Evolutionary conservation across 2,113 vertebrate genomes (phyloP), one percentile per base, ranked within the genome.

Genomic region (Melierax canorus): DNA sequence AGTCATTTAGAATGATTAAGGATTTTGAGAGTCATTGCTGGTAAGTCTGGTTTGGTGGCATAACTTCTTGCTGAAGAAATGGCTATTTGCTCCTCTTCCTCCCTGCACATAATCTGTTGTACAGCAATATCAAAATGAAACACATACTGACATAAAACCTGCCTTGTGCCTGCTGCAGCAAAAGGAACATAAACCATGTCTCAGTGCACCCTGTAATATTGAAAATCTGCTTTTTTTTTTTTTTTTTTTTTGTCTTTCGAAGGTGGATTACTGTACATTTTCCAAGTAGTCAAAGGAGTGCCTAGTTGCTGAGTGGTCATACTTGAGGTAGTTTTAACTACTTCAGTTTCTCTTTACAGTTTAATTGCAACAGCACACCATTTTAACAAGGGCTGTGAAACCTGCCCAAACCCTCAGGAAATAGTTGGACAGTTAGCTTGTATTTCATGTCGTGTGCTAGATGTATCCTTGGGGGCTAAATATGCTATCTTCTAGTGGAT

Each of bases 371-470:
- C 39, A 51, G 64, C 30, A 5, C 0, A 1, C 10, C 46, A 9
- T 88, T 86, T 86, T 51, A 88, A 64, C 7, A 6, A 77, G 68
- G 59, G 45, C 63, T 73, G 34, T 68, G 66, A 68, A 83, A 59
- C 43, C 67, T 88, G 39, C 58, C 36, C 53, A 39, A 0, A 45
- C 34, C 36, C 41, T 90, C 19, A 0, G 91, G 74, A 83, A 22
- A 24, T 6, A 24, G 15, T 30, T 79, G 86, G 41, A n/a, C 34
- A 19, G 41, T 67, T 68, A 19, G 36, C 12, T 86, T 76, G 13
- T 56, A 10, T 83, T 86, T 73, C 20, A 0, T 30, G 34, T 67
- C 39, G 9, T 45, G 34, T 0, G 0, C 58, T 58, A 22, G 24
- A 9, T 2, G 1, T 36, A 3, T 38, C 86, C 63, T 43, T 30